A percentile compares a stretch with the other conserved stretches of the same genome.
Evolutionary conservation across 2,888 invertebrate genomes (phyloP).

Genomic region (Arrhopalites spinosus): DNA sequence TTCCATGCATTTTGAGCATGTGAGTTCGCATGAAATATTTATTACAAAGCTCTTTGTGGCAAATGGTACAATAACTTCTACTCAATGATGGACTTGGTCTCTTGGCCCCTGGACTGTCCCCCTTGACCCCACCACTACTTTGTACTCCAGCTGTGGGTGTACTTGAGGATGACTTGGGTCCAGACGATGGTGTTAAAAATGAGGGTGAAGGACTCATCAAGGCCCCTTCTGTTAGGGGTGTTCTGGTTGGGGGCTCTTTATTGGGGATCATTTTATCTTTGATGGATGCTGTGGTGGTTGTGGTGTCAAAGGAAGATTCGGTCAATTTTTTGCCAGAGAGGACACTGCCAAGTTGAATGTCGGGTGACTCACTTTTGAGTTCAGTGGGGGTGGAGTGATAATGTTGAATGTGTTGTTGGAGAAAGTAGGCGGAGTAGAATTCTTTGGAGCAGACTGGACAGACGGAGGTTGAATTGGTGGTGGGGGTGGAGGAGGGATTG

Average conservation of each 20-base stretch:
- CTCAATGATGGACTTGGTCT: slow-evolving; percentile 57
- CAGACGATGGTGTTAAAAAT: not conserved
- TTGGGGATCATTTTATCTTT: too few relatives aligned
- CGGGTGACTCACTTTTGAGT: slow-evolving; percentile 5
- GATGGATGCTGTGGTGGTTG: too few relatives aligned
- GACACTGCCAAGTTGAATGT: not conserved
- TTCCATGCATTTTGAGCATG: slow-evolving; percentile 98
- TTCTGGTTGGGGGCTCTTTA: too few relatives aligned
- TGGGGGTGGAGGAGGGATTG: slow-evolving; percentile 59
- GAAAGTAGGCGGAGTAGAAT: slow-evolving; percentile 72
- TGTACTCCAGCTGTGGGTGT: slow-evolving; percentile 8
- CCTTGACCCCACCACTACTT: not conserved
- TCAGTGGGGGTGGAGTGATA: slow-evolving; percentile 62
- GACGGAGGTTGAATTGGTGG: slow-evolving; percentile 55
- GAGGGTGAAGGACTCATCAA: not conserved
- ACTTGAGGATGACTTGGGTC: not conserved
- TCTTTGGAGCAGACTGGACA: slow-evolving; percentile 76
- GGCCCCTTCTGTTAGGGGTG: not conserved
- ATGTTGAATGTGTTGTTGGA: slow-evolving; percentile 73
- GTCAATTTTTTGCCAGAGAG: slow-evolving; percentile 1
- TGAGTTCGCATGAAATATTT: slow-evolving; percentile 99
- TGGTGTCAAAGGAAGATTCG: slow-evolving; percentile 57
- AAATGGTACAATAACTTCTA: slow-evolving; percentile 90
- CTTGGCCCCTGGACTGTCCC: slow-evolving; percentile 39
- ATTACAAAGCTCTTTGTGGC: slow-evolving; percentile 98